These are phyloP conservation scores for Leptestheria dahalacensis DNA, from an alignment of 1,140 invertebrate genomes.

Conservation along the genomic window DNA sequence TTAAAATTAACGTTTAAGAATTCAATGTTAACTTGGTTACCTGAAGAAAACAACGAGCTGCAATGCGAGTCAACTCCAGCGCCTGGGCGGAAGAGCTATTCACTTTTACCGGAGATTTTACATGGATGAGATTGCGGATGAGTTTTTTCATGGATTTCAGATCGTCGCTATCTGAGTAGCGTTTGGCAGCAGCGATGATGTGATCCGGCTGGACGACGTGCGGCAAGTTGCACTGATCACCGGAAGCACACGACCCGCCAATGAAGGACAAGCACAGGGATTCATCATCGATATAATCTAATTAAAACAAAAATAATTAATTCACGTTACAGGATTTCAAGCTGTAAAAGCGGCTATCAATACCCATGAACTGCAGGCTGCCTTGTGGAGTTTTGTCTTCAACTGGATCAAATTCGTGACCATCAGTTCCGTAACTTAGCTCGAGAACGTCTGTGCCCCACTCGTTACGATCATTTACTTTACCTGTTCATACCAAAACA, in stretches of 20 bases:
- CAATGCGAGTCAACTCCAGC: neutral
- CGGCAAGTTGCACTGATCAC: neutral
- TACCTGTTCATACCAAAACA: too few relatives aligned
- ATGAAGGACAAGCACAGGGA: neutral
- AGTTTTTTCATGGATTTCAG: neutral
- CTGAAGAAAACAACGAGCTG: neutral
- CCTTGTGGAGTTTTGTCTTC: too few relatives aligned
- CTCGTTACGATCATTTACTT: too few relatives aligned
- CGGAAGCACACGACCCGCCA: neutral
- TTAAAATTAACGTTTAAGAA: neutral
- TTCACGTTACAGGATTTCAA: too few relatives aligned
- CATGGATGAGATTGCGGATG: neutral
- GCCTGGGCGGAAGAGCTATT: neutral
- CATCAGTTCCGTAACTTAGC: too few relatives aligned
- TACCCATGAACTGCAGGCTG: too few relatives aligned
- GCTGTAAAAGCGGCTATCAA: too few relatives aligned
- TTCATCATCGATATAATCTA: neutral
- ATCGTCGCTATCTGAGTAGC: neutral
- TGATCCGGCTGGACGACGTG: neutral
- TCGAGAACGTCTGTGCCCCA: too few relatives aligned
- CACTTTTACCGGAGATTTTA: neutral
- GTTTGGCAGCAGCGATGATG: neutral
- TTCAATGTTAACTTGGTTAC: neutral
- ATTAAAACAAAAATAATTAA: neutral
- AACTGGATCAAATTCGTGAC: too few relatives aligned